Evolutionary conservation across 1,140 invertebrate species (phyloP).

Genomic region (Temnothorax curvispinosus): DNA sequence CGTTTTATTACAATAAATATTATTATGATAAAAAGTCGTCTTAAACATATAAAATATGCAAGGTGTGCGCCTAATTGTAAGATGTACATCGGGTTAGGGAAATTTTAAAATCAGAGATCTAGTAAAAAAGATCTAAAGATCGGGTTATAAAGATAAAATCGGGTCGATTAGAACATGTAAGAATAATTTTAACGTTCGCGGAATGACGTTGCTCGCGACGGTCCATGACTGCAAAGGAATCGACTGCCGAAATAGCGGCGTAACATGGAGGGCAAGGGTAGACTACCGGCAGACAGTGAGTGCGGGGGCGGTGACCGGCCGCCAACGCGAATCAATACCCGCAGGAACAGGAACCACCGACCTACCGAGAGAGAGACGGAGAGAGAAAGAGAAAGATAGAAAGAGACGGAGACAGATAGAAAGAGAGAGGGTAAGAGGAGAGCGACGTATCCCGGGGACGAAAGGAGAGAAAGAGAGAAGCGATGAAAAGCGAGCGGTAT

Average conservation of each 20-base stretch:
- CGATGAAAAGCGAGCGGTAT: constrained; percentile 78
- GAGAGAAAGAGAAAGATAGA: constrained; percentile 66
- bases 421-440: constrained; percentile 61
- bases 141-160: neutral
- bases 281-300: constrained; percentile 84
- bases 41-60: neutral
- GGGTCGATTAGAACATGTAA: neutral
- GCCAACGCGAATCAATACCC: constrained; percentile 86
- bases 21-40: neutral
- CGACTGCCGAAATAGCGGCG: constrained; percentile 81
- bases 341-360: constrained; percentile 85
- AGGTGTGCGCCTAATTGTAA: too few species aligned
- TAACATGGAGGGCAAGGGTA: constrained; percentile 79
- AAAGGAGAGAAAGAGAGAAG: constrained; percentile 73
- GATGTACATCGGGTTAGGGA: neutral
- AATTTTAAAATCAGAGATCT: neutral
- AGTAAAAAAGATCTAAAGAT: neutral
- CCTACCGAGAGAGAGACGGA: constrained; percentile 74
- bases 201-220: neutral
- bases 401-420: constrained; percentile 55
- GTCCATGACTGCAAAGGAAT: constrained; percentile 69
- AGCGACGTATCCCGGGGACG: constrained; percentile 68
- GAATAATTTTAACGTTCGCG: neutral
- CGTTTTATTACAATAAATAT: neutral
- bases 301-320: constrained; percentile 85